Evolutionary conservation across 2,797 vertebrate species (phyloP), one percentile per base, ranked within the genome.

Genomic region (Microchirus variegatus): DNA sequence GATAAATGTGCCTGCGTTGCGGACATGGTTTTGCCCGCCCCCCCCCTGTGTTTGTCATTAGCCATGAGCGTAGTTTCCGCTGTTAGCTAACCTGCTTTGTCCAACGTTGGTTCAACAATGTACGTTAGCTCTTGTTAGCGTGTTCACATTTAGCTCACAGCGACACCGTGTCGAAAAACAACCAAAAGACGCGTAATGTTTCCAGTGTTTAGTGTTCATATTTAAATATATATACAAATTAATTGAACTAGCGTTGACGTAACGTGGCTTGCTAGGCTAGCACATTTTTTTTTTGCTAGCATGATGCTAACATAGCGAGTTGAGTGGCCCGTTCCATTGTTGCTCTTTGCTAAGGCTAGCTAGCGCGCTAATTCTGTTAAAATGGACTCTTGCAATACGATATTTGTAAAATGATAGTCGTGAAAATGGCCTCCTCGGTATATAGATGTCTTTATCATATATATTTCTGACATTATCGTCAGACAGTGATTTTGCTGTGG

Each of bases 351-450:
- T 18, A 1, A 63, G 8, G 5, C 37, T 17, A 26, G 31, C 15
- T 14, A 3, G 31, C 31, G 31, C 31, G 16, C 19, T 38, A 31
- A 10, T 76, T 50, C 5, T 36, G 48, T 53, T 83, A 67, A 85
- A 78, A 80, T 78, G 58, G 65, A 72, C 54, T 67, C 16, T 66
- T 14, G 14, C 8, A 55, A 50, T 44, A 54, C 44, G 16, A 7
- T 0, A 31, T 53, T 37, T 47, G 47, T 49, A 44, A 22, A 66
- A 54, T 16, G 31, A 2, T 11, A n/a, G 17, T 26, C 50, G 73
- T 55, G 70, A 85, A 89, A 85, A 90, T 90, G 89, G 82, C 83
- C 67, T 83, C 81, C 79, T 37, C 10, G 9, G n/a, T n/a, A 1
- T 10, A 26, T 13, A 64, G 48, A 35, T 10, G 9, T 50, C n/a